These are phyloP conservation scores for Bombus pyrosoma DNA, from an alignment of 1,140 invertebrate species.

Conservation along the genomic window DNA sequence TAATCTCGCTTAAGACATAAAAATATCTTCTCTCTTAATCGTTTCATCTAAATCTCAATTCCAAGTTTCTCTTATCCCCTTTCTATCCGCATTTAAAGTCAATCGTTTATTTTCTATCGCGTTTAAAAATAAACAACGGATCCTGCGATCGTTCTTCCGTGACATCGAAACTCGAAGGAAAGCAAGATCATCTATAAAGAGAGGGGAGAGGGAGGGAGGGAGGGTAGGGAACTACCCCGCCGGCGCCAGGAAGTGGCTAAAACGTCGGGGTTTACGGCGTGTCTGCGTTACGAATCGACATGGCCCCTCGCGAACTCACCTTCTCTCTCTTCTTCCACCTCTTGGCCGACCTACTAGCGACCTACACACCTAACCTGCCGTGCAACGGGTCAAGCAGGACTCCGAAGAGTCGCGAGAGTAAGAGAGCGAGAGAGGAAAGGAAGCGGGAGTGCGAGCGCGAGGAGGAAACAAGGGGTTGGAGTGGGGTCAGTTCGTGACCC, in stretches of 20 bases:
- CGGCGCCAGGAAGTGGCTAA: constrained; percentile 41
- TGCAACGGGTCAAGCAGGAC: constrained; percentile 50
- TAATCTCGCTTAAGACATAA: too few relatives aligned
- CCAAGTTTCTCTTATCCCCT: too few relatives aligned
- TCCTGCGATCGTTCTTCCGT: too few relatives aligned
- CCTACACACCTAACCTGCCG: constrained; percentile 55
- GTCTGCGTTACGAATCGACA: constrained; percentile 41
- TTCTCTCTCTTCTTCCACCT: constrained; percentile 31
- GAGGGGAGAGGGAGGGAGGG: accelerated
- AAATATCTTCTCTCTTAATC: too few relatives aligned
- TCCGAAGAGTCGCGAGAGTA: constrained; percentile 10
- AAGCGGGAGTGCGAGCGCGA: constrained; percentile 13
- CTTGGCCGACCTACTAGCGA: constrained; percentile 48
- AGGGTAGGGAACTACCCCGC: neutral
- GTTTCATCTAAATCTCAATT: too few relatives aligned
- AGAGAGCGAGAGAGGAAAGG: constrained; percentile 27
- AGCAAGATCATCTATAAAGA: neutral
- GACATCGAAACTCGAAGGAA: too few relatives aligned
- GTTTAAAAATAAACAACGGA: too few relatives aligned
- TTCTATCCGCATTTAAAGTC: too few relatives aligned
- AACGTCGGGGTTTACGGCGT: constrained; percentile 36
- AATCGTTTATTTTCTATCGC: too few relatives aligned
- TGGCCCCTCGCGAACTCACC: constrained; percentile 28
- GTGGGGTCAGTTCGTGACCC: constrained; percentile 78
- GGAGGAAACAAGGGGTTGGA: constrained; percentile 59